Conservation (phyloP, 2,888 invertebrate genomes). For the Craniophora ligustri region DNA sequence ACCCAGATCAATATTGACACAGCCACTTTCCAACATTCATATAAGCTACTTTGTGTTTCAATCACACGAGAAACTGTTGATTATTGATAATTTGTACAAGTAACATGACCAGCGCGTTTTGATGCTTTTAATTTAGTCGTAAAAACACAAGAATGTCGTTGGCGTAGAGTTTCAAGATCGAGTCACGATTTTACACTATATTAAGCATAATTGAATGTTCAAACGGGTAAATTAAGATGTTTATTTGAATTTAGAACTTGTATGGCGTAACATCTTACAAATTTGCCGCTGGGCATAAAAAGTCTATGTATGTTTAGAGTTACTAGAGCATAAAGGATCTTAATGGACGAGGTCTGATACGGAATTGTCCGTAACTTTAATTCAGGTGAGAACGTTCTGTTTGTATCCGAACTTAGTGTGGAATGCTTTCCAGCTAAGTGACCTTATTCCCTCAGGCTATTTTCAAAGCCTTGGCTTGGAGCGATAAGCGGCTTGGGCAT, state of each 20-base stretch:
- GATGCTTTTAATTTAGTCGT: conserved; percentile 48
- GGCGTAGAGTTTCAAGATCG: conserved; percentile 26
- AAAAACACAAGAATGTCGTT: conserved; percentile 47
- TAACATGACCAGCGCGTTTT: conserved; percentile 38
- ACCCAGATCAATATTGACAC: conserved; percentile 63
- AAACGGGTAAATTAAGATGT: conserved; percentile 39
- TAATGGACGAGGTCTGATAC: neutral
- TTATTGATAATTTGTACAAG: conserved; percentile 64
- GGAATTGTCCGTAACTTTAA: conserved; percentile 8
- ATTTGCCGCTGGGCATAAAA: conserved; percentile 18
- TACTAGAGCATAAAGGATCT: conserved; percentile 11
- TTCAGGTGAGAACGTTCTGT: conserved; percentile 21
- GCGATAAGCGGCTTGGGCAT: conserved; percentile 38
- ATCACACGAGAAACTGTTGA: conserved; percentile 58
- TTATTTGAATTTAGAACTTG: conserved; percentile 36
- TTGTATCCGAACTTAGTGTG: conserved; percentile 32
- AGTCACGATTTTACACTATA: conserved; percentile 41
- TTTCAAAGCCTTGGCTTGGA: conserved; percentile 23
- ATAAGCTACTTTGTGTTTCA: conserved; percentile 54
- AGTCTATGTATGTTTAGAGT: conserved; percentile 2
- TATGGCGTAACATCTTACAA: conserved; percentile 22
- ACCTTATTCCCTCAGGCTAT: conserved; percentile 32
- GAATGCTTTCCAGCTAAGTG: conserved; percentile 30
- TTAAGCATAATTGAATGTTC: conserved; percentile 44
- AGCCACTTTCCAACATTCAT: conserved; percentile 62